Evolutionary conservation across 2,113 vertebrate genomes (phyloP).

Genomic region (Zeus faber): DNA sequence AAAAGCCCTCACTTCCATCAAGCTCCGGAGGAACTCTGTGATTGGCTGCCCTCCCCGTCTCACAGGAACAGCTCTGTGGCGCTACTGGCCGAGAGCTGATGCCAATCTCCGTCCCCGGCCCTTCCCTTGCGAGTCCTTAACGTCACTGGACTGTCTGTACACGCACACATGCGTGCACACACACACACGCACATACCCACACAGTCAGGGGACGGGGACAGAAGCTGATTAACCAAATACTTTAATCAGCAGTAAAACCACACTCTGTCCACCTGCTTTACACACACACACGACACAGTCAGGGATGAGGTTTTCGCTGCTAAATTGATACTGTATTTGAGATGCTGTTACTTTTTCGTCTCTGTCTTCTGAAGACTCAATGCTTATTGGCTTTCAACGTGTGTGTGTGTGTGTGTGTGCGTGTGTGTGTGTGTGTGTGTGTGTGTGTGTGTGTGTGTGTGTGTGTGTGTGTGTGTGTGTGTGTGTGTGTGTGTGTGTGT

Average conservation of each 20-base stretch:
- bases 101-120: constrained; percentile 69
- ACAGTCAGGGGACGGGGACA: constrained; percentile 59
- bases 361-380: too few species aligned
- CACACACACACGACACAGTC: too few species aligned
- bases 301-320: too few species aligned
- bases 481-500: too few species aligned
- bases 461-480: too few species aligned
- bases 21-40: constrained; percentile 46
- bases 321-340: too few species aligned
- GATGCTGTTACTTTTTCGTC: too few species aligned
- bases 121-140: constrained; percentile 45
- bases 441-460: too few species aligned
- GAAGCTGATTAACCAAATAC: constrained; percentile 85
- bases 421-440: too few species aligned
- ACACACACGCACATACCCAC: constrained; percentile 1
- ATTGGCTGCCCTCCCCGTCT: constrained; percentile 68
- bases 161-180: constrained; percentile 43
- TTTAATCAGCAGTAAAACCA: constrained; percentile 79
- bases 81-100: constrained; percentile 64
- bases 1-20: background rate
- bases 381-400: too few species aligned
- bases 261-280: constrained; percentile 59
- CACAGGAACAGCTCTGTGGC: constrained; percentile 56
- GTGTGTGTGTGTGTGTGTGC: too few species aligned
- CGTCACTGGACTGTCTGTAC: constrained; percentile 72